phyloP scores from a whole-genome alignment of 2,797 vertebrate genomes.

The Dermochelys coriacea region DNA sequence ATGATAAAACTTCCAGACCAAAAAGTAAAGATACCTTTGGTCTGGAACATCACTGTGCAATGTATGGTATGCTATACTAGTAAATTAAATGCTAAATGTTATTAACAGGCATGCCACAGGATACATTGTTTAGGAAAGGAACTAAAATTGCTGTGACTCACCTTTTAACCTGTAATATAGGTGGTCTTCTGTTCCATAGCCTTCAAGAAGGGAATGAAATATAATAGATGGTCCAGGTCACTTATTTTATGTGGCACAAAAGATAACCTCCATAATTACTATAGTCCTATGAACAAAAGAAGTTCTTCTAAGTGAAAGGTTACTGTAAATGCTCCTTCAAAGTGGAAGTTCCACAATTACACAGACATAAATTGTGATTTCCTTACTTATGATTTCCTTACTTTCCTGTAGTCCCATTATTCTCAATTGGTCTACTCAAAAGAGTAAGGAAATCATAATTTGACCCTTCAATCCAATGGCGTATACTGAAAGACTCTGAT shows the following conservation, averaged over 20 bases:
- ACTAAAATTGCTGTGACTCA: background rate
- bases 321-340: background rate
- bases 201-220: constrained; percentile 46
- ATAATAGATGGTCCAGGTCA: constrained; percentile 1
- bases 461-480: constrained; percentile 33
- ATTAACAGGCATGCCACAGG: background rate
- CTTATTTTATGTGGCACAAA: background rate
- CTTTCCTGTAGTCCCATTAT: background rate
- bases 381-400: background rate
- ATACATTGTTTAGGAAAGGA: background rate
- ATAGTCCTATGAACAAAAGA: constrained; percentile 11
- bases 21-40: background rate
- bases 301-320: background rate
- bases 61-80: background rate
- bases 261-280: constrained; percentile 1
- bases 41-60: background rate
- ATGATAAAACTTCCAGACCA: constrained; percentile 21
- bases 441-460: background rate
- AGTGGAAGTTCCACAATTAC: background rate
- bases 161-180: background rate
- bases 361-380: background rate
- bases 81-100: constrained; percentile 50
- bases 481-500: constrained; percentile 13
- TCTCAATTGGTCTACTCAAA: background rate
- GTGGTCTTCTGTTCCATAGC: background rate